These are phyloP conservation scores for Babylonia areolata DNA, from an alignment of 1,140 invertebrate species.

Conservation along the genomic window DNA sequence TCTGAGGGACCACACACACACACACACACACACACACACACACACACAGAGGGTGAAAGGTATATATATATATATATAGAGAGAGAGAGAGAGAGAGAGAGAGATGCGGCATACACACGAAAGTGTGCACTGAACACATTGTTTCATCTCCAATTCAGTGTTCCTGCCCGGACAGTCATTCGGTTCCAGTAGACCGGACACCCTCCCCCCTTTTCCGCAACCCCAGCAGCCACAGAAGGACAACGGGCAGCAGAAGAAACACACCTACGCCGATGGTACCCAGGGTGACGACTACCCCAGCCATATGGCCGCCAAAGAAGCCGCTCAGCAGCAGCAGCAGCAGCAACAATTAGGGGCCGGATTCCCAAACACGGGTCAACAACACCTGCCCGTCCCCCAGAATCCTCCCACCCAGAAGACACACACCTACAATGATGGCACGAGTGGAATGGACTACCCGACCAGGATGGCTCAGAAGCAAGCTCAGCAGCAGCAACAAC, in stretches of 20 bases:
- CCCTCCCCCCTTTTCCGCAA: not conserved
- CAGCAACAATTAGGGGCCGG: not conserved
- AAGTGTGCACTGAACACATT: not conserved
- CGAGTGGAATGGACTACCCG: not conserved
- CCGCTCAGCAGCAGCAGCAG: not conserved
- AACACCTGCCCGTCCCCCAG: no score
- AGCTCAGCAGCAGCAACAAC: slow-evolving; percentile 8
- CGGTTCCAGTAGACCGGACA: not conserved
- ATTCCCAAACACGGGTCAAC: no score
- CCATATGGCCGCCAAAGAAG: not conserved
- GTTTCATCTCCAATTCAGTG: not conserved
- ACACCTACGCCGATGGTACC: slow-evolving; percentile 8
- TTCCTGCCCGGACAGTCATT: not conserved
- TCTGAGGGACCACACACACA: no score
- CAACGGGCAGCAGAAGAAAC: not conserved
- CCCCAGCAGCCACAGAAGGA: not conserved
- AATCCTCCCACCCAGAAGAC: not conserved
- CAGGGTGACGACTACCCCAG: not conserved
- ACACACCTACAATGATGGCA: slow-evolving; percentile 5
- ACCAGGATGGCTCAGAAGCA: not conserved
- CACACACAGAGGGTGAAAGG: no score
- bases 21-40: no score
- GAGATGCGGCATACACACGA: not conserved
- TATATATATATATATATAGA: no score
- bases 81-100: not conserved